These are phyloP conservation scores for Orycteropus afer DNA, from an alignment of 2,113 vertebrate genomes.

Conservation along the genomic window DNA sequence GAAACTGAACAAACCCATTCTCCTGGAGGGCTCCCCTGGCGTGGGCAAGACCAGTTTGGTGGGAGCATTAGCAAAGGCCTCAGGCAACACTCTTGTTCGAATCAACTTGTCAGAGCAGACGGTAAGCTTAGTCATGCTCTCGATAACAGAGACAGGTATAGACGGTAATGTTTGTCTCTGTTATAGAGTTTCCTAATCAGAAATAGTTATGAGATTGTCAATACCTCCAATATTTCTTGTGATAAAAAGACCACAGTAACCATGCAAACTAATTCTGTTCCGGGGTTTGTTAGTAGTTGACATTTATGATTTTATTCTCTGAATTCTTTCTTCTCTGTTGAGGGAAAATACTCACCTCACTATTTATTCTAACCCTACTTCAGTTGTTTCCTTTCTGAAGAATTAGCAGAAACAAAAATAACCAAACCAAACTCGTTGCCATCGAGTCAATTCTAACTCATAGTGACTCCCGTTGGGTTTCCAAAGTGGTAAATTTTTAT, in stretches of 20 bases:
- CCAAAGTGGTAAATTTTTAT: too few species aligned
- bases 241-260: not conserved
- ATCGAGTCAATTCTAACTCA: too few species aligned
- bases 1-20: constrained; percentile 94
- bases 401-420: not conserved
- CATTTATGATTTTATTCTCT: not conserved
- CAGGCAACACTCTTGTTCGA: constrained; percentile 94
- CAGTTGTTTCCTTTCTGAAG: constrained; percentile 7
- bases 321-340: not conserved
- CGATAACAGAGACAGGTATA: not conserved
- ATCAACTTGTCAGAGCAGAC: constrained; percentile 99
- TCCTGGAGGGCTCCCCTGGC: constrained; percentile 97
- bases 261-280: not conserved
- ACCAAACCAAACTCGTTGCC: too few species aligned
- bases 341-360: not conserved
- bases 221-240: not conserved
- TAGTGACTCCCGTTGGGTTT: too few species aligned
- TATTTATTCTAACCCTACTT: not conserved
- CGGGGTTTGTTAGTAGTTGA: not conserved
- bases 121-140: constrained; percentile 81
- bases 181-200: not conserved
- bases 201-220: not conserved
- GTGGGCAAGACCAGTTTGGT: constrained; percentile 99
- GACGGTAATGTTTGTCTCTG: not conserved
- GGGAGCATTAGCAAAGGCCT: constrained; percentile 94